A percentile compares a stretch with the other conserved stretches of the same genome.
These are phyloP conservation scores for Rana temporaria DNA, from an alignment of 2,113 vertebrate genomes.

Conservation along the genomic window DNA sequence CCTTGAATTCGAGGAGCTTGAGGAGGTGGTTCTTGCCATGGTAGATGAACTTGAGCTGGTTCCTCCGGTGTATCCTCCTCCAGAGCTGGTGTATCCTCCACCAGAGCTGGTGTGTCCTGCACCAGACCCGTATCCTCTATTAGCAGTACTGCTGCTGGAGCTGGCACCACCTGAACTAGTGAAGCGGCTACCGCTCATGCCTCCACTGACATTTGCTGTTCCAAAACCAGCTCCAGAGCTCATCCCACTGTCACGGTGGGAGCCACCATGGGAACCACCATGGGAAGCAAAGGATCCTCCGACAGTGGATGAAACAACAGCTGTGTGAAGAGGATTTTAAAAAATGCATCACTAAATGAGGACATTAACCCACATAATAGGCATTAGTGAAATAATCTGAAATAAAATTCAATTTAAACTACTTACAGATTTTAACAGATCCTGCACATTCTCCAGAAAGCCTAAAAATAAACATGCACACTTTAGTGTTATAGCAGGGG, in stretches of 20 bases:
- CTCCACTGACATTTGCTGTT: conserved; percentile 47
- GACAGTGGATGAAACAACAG: conserved; percentile 64
- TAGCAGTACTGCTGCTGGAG: conserved; percentile 27
- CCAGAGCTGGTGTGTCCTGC: too few relatives aligned
- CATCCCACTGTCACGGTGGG: conserved; percentile 4
- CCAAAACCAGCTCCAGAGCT: conserved; percentile 53
- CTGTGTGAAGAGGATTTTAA: conserved; percentile 59
- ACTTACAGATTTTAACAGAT: not conserved
- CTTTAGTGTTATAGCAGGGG: not conserved
- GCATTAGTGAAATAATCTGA: not conserved
- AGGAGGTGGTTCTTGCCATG: conserved; percentile 2
- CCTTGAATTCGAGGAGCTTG: not conserved
- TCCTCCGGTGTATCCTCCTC: not conserved
- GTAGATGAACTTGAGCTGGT: not conserved
- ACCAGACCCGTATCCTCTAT: not conserved
- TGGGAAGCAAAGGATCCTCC: not conserved
- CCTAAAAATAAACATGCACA: not conserved
- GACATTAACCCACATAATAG: not conserved
- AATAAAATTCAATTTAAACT: not conserved
- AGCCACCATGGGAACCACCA: not conserved
- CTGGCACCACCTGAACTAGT: conserved; percentile 40
- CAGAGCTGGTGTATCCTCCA: too few relatives aligned
- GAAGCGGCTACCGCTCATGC: not conserved
- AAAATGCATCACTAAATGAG: not conserved
- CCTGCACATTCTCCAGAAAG: conserved; percentile 60